Evolutionary conservation across 2,113 vertebrate genomes (phyloP), one percentile per base, ranked within the genome.

Genomic region (Cnemophilus loriae): DNA sequence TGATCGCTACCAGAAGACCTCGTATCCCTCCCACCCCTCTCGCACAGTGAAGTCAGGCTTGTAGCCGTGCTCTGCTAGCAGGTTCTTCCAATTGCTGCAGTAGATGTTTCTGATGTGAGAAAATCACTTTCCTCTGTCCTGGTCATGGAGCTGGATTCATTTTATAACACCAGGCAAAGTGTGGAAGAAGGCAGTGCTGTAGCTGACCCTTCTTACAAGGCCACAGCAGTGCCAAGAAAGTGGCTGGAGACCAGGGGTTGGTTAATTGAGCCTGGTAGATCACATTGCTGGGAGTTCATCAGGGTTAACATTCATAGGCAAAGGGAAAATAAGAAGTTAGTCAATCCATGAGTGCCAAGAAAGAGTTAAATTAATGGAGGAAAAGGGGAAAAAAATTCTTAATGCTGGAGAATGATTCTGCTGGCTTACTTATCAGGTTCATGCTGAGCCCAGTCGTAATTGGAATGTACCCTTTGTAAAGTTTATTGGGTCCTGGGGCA

Each of bases 401-500:
- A 49, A 32, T 63, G 86, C 88, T 67, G 79, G 53, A 95, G 94
- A 96, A 85, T 67, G 95, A 95, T 96, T 92, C 89, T 55, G 47
- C 95, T 80, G 96, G 85, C 89, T 96, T 93, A 87, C 95, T 95
- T 97, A 86, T 92, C 52, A 76, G 76, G 95, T 84, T 97, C 98
- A 97, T 14, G 87, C 97, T 94, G 98, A 97, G 98, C 93, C 49
- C 90, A 91, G 97, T 95, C 12, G 9, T 97, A 98, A 98, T 97
- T 98, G 98, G 97, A 98, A 98, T 96, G 97, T 92, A 97, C 95
- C 97, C 96, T 98, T 97, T 96, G 94, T 97, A 95, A 98, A 98
- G 97, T 98, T 98, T 98, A 98, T 98, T 98, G 98, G 98, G 97
- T 98, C 98, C 97, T 98, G 97, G 97, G 97, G 98, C 97, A 97